Percentiles rank a stretch among this genome's conserved stretches.
Evolutionary conservation across 2,888 invertebrate genomes (phyloP).

Genomic region (Acanthacorydalis orientalis): DNA sequence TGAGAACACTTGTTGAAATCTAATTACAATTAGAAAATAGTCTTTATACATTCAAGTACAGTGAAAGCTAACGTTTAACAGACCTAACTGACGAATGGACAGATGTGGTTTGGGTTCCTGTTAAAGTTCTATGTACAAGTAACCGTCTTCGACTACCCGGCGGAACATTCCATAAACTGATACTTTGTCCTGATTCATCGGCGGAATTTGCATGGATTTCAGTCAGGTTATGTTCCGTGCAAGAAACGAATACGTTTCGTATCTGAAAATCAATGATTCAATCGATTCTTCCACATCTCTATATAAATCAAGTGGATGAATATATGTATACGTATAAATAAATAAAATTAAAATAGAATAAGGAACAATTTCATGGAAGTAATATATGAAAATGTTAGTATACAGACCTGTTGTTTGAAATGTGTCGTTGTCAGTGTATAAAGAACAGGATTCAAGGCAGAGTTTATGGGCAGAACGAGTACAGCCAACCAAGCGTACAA

Average conservation of each 20-base stretch:
- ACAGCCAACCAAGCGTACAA: conserved; percentile 44
- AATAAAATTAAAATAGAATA: too few species aligned
- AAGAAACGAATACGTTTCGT: conserved; percentile 19
- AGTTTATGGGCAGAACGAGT: conserved; percentile 41
- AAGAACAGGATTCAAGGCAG: conserved; percentile 41
- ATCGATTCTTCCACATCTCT: not conserved
- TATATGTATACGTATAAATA: too few species aligned
- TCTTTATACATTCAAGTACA: not conserved
- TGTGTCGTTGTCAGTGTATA: conserved; percentile 41
- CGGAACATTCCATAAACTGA: conserved; percentile 28
- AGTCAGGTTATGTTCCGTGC: conserved; percentile 18
- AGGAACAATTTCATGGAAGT: too few species aligned
- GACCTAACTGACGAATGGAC: not conserved
- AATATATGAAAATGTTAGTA: too few species aligned
- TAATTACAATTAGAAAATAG: not conserved
- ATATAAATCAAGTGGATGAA: too few species aligned
- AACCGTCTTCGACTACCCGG: conserved; percentile 21
- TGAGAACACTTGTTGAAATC: too few species aligned
- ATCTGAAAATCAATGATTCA: conserved; percentile 13
- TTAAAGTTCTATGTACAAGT: conserved; percentile 22
- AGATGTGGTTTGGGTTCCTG: not conserved
- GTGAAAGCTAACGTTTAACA: not conserved
- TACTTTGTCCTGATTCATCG: conserved; percentile 27
- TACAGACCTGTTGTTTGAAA: conserved; percentile 35
- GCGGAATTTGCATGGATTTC: conserved; percentile 17